Percentiles rank a stretch among this genome's conserved stretches.
These are phyloP conservation scores for Melanotaenia boesemani DNA, from an alignment of 2,797 vertebrate genomes.

Conservation along the genomic window DNA sequence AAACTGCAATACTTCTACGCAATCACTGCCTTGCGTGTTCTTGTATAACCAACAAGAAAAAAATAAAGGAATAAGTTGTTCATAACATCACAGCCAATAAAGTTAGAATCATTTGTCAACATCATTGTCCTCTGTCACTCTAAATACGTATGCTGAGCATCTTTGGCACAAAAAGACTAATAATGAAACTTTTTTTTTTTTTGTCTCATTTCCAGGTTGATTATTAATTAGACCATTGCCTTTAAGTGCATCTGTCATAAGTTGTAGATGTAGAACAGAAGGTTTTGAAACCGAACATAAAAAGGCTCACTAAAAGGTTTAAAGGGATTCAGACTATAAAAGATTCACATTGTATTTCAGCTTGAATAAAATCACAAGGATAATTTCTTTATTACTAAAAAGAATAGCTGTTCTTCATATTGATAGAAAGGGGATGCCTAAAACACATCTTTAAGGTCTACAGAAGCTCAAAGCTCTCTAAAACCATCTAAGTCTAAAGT, in stretches of 20 bases:
- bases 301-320: not conserved
- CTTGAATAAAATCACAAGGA: slow-evolving; percentile 1
- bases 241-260: slow-evolving; percentile 5
- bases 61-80: not conserved
- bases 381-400: not conserved
- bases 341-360: not conserved
- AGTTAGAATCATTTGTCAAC: not conserved
- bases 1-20: not conserved
- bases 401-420: not conserved
- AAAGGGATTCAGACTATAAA: not conserved
- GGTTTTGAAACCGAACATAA: not conserved
- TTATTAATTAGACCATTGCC: not conserved
- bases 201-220: slow-evolving; percentile 6
- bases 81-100: not conserved
- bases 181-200: slow-evolving; percentile 3
- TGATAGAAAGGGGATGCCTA: not conserved
- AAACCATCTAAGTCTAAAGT: not conserved
- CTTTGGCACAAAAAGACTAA: slow-evolving; percentile 2
- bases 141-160: not conserved
- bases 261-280: not conserved
- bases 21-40: not conserved
- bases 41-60: not conserved
- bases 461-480: not conserved
- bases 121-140: not conserved
- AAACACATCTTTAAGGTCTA: not conserved